These are phyloP conservation scores for Eudemis profundana DNA, from an alignment of 2,888 invertebrate species.

Conservation along the genomic window DNA sequence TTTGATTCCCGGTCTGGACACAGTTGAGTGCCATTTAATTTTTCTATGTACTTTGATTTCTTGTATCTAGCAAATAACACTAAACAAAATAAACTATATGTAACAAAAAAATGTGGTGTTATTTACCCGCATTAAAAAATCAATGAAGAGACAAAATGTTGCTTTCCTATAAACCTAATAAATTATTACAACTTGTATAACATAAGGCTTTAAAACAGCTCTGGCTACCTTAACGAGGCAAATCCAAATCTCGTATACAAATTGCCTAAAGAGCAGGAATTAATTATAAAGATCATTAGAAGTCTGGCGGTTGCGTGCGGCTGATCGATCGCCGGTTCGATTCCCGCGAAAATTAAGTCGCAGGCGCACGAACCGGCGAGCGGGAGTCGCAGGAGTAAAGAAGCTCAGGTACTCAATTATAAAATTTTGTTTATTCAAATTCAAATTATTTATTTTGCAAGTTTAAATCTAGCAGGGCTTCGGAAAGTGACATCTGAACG, in stretches of 20 bases:
- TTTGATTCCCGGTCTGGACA: too few relatives aligned
- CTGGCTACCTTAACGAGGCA: constrained; percentile 4
- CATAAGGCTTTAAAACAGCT: not conserved
- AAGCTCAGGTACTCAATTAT: constrained; percentile 56
- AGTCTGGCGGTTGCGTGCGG: constrained; percentile 61
- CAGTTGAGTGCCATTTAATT: too few relatives aligned
- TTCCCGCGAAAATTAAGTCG: constrained; percentile 72
- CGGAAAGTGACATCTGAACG: too few relatives aligned
- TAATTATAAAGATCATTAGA: constrained; percentile 43
- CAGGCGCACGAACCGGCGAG: constrained; percentile 61
- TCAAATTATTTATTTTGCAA: not conserved
- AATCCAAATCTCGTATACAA: constrained; percentile 17
- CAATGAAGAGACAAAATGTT: too few relatives aligned
- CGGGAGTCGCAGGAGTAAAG: constrained; percentile 50
- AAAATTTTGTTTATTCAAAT: constrained; percentile 44
- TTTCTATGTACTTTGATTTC: too few relatives aligned
- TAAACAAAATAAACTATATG: too few relatives aligned
- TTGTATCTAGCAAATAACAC: too few relatives aligned
- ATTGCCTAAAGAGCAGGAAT: constrained; percentile 27
- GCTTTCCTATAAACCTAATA: too few relatives aligned
- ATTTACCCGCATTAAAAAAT: too few relatives aligned
- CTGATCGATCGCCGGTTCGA: constrained; percentile 56
- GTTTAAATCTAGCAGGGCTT: too few relatives aligned
- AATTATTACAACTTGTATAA: not conserved
- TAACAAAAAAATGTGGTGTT: too few relatives aligned